These are phyloP conservation scores for Dolomedes plantarius DNA, from an alignment of 2,888 invertebrate species.

Conservation along the genomic window DNA sequence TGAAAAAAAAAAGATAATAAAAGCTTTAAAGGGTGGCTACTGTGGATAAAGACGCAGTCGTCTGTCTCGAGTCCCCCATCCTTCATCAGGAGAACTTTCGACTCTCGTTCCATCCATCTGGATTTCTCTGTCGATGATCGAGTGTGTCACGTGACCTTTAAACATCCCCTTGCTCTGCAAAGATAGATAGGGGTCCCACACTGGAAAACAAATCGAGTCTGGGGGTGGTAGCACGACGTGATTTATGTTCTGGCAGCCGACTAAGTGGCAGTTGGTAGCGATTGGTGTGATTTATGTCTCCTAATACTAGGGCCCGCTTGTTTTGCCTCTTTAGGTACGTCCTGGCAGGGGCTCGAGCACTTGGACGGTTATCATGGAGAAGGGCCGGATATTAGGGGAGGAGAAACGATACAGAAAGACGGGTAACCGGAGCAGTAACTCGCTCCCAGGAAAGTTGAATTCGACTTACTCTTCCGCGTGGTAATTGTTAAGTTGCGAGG, in stretches of 20 bases:
- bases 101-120: not conserved
- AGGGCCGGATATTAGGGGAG: too few relatives aligned
- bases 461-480: too few relatives aligned
- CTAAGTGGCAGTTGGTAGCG: conserved; percentile 72
- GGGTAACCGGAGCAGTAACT: too few relatives aligned
- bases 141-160: conserved; percentile 63
- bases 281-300: conserved; percentile 70
- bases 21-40: too few relatives aligned
- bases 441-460: too few relatives aligned
- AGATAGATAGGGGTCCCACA: conserved; percentile 34
- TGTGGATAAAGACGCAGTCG: conserved; percentile 30
- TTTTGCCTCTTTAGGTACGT: conserved; percentile 49
- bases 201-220: conserved; percentile 63
- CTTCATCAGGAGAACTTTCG: conserved; percentile 26
- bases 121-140: conserved; percentile 61
- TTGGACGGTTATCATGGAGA: conserved; percentile 27
- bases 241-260: conserved; percentile 62
- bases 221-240: conserved; percentile 28
- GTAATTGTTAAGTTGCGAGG: too few relatives aligned
- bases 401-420: too few relatives aligned
- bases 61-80: conserved; percentile 37
- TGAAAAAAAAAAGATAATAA: too few relatives aligned
- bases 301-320: conserved; percentile 67
- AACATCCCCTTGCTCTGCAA: conserved; percentile 38
- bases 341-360: conserved; percentile 38